Conservation (phyloP, 2,888 invertebrate species). For the Cantharis rufa region DNA sequence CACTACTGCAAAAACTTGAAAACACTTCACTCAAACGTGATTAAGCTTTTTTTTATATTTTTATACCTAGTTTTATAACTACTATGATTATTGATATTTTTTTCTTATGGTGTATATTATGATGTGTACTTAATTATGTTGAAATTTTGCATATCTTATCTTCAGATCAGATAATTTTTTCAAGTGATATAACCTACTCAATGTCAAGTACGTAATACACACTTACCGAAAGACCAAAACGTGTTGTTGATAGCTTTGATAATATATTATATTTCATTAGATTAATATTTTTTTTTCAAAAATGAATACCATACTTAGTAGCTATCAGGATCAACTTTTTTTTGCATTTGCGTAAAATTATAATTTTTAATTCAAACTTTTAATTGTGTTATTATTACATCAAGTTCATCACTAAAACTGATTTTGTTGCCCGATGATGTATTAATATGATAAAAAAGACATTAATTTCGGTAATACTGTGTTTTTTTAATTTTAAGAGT, state of each 20-base stretch:
- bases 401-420: neutral
- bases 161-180: neutral
- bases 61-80: neutral
- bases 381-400: neutral
- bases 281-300: too few relatives aligned
- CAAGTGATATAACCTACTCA: neutral
- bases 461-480: neutral
- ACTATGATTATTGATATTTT: neutral
- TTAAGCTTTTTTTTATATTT: neutral
- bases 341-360: neutral
- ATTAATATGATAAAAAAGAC: neutral
- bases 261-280: neutral
- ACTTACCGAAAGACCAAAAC: neutral
- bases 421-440: neutral
- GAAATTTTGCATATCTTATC: neutral
- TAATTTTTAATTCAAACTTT: neutral
- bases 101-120: neutral
- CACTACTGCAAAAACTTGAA: neutral
- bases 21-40: neutral
- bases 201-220: neutral
- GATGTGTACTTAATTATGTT: neutral
- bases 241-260: too few relatives aligned
- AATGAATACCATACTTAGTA: too few relatives aligned
- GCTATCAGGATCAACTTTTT: too few relatives aligned
- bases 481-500: neutral